Conservation (phyloP, 2,888 invertebrate species). For the Argyresthia goedartella region DNA sequence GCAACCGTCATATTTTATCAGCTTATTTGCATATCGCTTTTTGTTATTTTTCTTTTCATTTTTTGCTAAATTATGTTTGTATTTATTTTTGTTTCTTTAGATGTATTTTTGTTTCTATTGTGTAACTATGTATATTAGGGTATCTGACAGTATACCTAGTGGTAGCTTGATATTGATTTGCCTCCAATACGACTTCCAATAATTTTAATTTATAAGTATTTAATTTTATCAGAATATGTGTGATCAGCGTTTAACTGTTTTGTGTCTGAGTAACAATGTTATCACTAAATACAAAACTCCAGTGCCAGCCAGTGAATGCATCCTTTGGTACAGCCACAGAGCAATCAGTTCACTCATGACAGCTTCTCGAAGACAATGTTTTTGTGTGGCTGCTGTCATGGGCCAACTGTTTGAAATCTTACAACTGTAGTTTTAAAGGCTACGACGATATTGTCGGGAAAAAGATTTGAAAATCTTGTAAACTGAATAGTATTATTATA, state of each 20-base stretch:
- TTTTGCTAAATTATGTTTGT: constrained; percentile 61
- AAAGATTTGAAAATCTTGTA: constrained; percentile 57
- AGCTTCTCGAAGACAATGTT: too few species aligned
- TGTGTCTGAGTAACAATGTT: constrained; percentile 43
- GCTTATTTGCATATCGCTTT: constrained; percentile 62
- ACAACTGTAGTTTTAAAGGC: constrained; percentile 17
- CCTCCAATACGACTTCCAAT: constrained; percentile 64
- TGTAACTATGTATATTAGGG: constrained; percentile 19
- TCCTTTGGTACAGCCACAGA: constrained; percentile 28
- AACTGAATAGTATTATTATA: constrained; percentile 69
- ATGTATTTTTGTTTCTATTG: constrained; percentile 49
- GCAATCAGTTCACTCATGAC: too few species aligned
- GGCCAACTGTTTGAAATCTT: too few species aligned
- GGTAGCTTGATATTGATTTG: constrained; percentile 45
- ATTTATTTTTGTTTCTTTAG: constrained; percentile 64
- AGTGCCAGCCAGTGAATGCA: constrained; percentile 60
- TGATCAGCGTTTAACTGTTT: constrained; percentile 66
- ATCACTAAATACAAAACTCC: constrained; percentile 41
- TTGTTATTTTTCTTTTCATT: constrained; percentile 36
- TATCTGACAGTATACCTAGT: constrained; percentile 5
- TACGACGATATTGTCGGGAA: constrained; percentile 29
- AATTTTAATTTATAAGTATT: constrained; percentile 33
- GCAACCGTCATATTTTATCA: constrained; percentile 10
- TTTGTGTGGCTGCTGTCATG: too few species aligned
- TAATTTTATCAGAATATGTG: constrained; percentile 32